Evolutionary conservation across 1,140 invertebrate genomes (phyloP).

Genomic region (Harpegnathos saltator): DNA sequence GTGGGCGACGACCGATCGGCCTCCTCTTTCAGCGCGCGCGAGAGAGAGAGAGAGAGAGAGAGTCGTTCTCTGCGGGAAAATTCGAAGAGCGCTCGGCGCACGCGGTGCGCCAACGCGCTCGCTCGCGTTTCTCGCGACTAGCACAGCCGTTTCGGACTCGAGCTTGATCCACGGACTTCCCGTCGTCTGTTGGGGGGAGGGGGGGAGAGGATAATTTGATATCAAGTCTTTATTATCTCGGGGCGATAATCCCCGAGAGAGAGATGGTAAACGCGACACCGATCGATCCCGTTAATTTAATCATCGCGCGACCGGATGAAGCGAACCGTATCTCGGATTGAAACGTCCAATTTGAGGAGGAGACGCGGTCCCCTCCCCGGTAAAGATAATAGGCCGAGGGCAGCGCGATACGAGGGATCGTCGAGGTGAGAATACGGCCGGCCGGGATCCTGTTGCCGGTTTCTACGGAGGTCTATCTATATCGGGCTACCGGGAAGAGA

Average conservation of each 20-base stretch:
- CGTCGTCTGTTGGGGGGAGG: no score
- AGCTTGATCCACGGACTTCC: no score
- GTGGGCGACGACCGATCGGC: no score
- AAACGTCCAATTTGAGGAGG: not conserved
- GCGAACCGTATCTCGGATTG: not conserved
- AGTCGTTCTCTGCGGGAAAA: no score
- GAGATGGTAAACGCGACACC: not conserved
- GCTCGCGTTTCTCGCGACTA: no score
- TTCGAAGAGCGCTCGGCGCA: no score
- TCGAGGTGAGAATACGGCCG: constrained; percentile 44
- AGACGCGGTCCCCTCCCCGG: no score
- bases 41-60: no score
- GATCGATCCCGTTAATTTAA: constrained; percentile 4
- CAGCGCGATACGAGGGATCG: not conserved
- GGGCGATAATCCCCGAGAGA: not conserved
- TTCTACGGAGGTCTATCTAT: constrained; percentile 71
- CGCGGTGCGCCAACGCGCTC: not conserved
- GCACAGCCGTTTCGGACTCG: no score
- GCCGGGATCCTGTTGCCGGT: constrained; percentile 43
- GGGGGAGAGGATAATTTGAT: no score
- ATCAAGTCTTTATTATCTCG: no score
- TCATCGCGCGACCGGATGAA: not conserved
- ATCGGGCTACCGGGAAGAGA: constrained; percentile 68
- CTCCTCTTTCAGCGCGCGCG: no score
- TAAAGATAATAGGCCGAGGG: constrained; percentile 33